Conservation (phyloP, 2,888 invertebrate genomes). For the Schrankia costaestrigalis region DNA sequence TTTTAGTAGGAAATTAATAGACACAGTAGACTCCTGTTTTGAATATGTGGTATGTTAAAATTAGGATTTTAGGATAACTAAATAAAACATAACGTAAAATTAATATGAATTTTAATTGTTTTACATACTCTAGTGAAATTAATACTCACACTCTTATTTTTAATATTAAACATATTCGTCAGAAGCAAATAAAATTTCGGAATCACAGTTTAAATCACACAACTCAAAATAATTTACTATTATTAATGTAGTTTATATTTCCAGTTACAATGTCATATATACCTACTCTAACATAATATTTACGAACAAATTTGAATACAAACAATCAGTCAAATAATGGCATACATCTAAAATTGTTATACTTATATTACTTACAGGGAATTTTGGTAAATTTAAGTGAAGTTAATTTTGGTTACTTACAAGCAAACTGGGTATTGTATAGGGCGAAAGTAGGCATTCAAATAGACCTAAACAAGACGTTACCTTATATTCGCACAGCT, state of each 20-base stretch:
- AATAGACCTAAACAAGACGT: neutral
- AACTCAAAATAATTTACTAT: conserved; percentile 38
- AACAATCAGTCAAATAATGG: conserved; percentile 52
- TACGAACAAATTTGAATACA: conserved; percentile 28
- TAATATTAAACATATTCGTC: conserved; percentile 20
- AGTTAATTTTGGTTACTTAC: neutral
- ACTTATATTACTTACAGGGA: conserved; percentile 8
- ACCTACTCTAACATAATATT: conserved; percentile 19
- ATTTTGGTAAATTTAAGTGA: conserved; percentile 3
- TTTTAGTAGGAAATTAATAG: too few species aligned
- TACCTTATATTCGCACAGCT: too few species aligned
- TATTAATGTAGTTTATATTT: too few species aligned
- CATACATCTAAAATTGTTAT: conserved; percentile 23
- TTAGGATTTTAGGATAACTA: too few species aligned
- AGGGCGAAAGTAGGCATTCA: too few species aligned
- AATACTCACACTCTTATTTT: conserved; percentile 34
- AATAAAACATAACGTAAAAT: too few species aligned
- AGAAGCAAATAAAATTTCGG: conserved; percentile 32
- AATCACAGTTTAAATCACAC: conserved; percentile 45
- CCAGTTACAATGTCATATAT: conserved; percentile 32
- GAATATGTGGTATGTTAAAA: too few species aligned
- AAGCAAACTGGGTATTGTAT: too few species aligned
- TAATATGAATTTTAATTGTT: conserved; percentile 38
- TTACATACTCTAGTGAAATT: conserved; percentile 24
- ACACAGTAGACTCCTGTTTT: too few species aligned